These are phyloP conservation scores for Semnopithecus entellus DNA, from an alignment of 2,113 vertebrate species.

Conservation along the genomic window DNA sequence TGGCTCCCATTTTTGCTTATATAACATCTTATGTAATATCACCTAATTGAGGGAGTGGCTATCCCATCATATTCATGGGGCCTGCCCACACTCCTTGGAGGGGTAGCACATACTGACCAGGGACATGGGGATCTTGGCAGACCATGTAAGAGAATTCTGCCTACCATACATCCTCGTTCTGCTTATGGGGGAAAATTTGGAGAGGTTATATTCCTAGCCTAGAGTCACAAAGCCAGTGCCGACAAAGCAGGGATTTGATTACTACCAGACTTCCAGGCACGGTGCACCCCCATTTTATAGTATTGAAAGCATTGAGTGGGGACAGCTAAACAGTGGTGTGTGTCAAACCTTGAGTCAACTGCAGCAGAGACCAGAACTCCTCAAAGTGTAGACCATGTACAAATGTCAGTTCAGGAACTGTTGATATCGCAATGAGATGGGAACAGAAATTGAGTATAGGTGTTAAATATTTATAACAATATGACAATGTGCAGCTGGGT, in stretches of 20 bases:
- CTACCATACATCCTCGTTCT: neutral
- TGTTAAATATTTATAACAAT: neutral
- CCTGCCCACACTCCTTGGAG: neutral
- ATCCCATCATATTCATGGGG: neutral
- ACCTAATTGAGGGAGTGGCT: neutral
- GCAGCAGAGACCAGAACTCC: neutral
- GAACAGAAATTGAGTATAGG: neutral
- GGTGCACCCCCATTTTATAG: neutral
- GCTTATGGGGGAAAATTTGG: neutral
- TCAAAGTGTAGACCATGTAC: too few relatives aligned
- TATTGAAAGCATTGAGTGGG: neutral
- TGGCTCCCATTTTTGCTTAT: neutral
- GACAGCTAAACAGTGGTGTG: neutral
- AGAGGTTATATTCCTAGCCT: neutral
- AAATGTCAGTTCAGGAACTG: neutral
- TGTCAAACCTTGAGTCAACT: neutral
- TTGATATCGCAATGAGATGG: neutral
- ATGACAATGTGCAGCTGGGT: neutral
- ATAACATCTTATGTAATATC: neutral
- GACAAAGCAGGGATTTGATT: neutral
- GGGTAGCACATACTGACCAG: fast-evolving
- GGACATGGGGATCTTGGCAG: neutral
- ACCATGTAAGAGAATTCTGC: neutral
- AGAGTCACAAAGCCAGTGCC: neutral
- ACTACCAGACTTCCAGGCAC: neutral